A percentile compares a stretch with the other conserved stretches of the same genome.
Evolutionary conservation across 2,888 invertebrate species (phyloP).

Genomic region (Morpho deidamia): DNA sequence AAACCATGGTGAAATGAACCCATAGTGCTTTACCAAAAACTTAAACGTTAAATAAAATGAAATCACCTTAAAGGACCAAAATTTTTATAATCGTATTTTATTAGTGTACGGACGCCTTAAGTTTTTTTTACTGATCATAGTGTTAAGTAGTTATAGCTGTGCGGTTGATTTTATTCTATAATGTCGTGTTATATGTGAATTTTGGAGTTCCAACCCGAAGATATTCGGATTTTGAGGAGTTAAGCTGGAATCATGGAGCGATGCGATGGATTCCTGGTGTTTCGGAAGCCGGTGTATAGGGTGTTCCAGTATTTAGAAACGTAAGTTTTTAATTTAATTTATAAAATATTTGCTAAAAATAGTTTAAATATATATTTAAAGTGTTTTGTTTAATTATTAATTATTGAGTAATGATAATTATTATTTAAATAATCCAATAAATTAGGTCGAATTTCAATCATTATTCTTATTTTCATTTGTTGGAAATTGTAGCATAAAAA

Average conservation of each 20-base stretch:
- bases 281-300: slow-evolving; percentile 88
- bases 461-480: too few relatives aligned
- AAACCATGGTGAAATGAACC: slow-evolving; percentile 40
- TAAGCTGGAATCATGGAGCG: slow-evolving; percentile 81
- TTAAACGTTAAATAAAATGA: slow-evolving; percentile 49
- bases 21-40: slow-evolving; percentile 59
- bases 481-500: too few relatives aligned
- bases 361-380: neutral
- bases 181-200: slow-evolving; percentile 14
- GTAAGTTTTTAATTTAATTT: slow-evolving; percentile 73
- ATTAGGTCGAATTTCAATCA: too few relatives aligned
- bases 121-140: slow-evolving; percentile 45
- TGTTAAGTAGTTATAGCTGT: slow-evolving; percentile 37
- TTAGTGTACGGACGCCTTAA: slow-evolving; percentile 59
- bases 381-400: neutral
- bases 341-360: neutral
- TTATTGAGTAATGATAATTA: too few relatives aligned
- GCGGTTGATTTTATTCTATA: slow-evolving; percentile 25
- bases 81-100: slow-evolving; percentile 52
- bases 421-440: too few relatives aligned
- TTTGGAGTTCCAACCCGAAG: slow-evolving; percentile 14
- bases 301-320: slow-evolving; percentile 91
- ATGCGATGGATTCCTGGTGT: slow-evolving; percentile 88
- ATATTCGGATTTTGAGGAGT: slow-evolving; percentile 15
- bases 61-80: slow-evolving; percentile 71